Evolutionary conservation across 2,888 invertebrate genomes (phyloP).

Genomic region (Biston stratarius): DNA sequence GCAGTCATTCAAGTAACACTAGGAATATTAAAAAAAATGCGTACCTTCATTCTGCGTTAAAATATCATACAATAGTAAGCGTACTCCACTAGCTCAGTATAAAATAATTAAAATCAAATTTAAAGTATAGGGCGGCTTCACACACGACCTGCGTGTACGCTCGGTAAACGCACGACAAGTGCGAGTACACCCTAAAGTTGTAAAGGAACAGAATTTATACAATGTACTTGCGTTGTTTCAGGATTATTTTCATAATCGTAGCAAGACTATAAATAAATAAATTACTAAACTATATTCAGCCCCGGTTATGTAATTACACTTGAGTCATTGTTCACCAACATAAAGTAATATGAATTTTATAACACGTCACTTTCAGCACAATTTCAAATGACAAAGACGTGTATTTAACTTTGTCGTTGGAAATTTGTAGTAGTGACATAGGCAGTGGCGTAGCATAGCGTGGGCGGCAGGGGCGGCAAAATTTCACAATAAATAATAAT

Average conservation of each 20-base stretch:
- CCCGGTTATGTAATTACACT: conserved; percentile 38
- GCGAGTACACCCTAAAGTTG: conserved; percentile 4
- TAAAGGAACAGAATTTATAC: conserved; percentile 72
- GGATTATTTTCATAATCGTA: conserved; percentile 42
- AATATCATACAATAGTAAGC: conserved; percentile 82
- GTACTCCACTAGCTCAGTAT: conserved; percentile 78
- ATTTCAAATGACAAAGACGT: conserved; percentile 17
- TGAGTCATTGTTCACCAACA: conserved; percentile 1
- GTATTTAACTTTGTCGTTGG: not conserved
- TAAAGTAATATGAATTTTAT: not conserved
- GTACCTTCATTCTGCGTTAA: conserved; percentile 66
- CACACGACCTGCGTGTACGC: conserved; percentile 2
- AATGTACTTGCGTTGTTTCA: conserved; percentile 52
- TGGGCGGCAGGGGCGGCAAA: too few relatives aligned
- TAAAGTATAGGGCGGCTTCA: conserved; percentile 36
- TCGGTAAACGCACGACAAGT: conserved; percentile 3
- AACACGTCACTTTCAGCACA: not conserved
- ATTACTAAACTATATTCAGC: conserved; percentile 58
- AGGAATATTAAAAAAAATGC: conserved; percentile 69
- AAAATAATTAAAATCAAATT: conserved; percentile 68
- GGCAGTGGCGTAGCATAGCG: too few relatives aligned
- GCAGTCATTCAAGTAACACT: conserved; percentile 84
- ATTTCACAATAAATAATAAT: too few relatives aligned
- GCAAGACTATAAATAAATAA: conserved; percentile 60
- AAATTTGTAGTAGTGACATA: too few relatives aligned